Evolutionary conservation across 2,113 vertebrate species (phyloP).

Genomic region (Psophia crepitans): DNA sequence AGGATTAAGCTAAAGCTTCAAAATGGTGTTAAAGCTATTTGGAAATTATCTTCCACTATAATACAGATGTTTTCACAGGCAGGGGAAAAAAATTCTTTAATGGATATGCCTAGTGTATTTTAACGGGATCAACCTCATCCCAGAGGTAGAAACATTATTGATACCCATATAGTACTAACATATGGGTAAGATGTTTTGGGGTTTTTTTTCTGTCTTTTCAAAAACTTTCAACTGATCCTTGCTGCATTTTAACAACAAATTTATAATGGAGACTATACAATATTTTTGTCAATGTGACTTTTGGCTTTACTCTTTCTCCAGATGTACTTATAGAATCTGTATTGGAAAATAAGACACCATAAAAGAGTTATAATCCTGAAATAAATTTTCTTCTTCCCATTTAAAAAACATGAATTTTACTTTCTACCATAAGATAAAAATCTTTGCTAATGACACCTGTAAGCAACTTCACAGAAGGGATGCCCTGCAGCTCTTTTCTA

Average conservation of each 20-base stretch:
- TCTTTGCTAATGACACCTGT: not conserved
- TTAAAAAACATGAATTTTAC: not conserved
- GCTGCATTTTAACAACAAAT: not conserved
- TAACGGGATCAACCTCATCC: not conserved
- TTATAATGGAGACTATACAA: not conserved
- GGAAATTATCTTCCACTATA: not conserved
- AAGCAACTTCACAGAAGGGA: not conserved
- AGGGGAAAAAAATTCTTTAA: rapidly evolving
- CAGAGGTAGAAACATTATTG: not conserved
- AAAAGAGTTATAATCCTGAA: not conserved
- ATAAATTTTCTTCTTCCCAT: not conserved
- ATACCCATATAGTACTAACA: not conserved
- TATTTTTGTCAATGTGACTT: not conserved
- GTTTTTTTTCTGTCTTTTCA: not conserved
- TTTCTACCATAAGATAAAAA: not conserved
- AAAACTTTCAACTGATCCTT: not conserved
- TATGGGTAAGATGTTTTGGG: not conserved
- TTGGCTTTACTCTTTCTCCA: not conserved
- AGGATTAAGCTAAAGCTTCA: not conserved
- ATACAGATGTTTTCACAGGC: not conserved
- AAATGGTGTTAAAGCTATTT: not conserved
- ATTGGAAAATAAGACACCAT: not conserved
- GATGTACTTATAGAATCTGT: not conserved
- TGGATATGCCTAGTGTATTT: no score
- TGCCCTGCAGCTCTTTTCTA: not conserved